Conservation (phyloP, 2,797 vertebrate genomes). For the Emys orbicularis region DNA sequence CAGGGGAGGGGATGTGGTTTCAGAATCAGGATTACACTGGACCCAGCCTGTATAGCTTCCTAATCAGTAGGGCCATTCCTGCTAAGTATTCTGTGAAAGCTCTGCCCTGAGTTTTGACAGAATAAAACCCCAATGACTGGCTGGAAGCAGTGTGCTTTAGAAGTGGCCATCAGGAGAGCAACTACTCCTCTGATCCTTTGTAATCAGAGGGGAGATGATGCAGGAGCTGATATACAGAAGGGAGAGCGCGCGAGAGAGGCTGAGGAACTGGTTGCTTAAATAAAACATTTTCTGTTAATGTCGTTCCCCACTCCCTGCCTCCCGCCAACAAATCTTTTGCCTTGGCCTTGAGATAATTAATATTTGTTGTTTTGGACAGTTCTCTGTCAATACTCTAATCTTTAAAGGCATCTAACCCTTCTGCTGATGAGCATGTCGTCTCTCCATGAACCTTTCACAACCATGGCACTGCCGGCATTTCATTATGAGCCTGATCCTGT, state of each 20-base stretch:
- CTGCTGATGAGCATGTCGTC: neutral
- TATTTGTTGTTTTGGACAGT: neutral
- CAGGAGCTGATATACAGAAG: neutral
- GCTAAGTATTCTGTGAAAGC: neutral
- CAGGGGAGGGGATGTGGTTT: neutral
- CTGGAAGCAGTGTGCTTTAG: neutral
- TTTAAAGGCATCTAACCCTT: neutral
- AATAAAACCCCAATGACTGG: neutral
- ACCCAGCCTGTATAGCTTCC: neutral
- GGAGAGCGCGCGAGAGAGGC: accelerated
- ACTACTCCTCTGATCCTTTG: neutral
- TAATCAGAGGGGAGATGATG: neutral
- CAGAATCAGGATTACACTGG: neutral
- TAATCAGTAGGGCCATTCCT: neutral
- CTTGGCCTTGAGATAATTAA: neutral
- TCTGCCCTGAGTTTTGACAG: neutral
- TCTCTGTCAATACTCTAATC: neutral
- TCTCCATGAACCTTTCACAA: neutral
- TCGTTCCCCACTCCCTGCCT: no score
- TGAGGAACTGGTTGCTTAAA: neutral
- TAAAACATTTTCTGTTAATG: neutral
- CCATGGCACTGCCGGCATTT: neutral
- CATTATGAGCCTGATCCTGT: neutral
- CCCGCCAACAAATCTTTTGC: neutral
- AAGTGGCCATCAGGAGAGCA: neutral